These are phyloP conservation scores for Champsocephalus gunnari DNA, from an alignment of 2,797 vertebrate species.

Conservation along the genomic window DNA sequence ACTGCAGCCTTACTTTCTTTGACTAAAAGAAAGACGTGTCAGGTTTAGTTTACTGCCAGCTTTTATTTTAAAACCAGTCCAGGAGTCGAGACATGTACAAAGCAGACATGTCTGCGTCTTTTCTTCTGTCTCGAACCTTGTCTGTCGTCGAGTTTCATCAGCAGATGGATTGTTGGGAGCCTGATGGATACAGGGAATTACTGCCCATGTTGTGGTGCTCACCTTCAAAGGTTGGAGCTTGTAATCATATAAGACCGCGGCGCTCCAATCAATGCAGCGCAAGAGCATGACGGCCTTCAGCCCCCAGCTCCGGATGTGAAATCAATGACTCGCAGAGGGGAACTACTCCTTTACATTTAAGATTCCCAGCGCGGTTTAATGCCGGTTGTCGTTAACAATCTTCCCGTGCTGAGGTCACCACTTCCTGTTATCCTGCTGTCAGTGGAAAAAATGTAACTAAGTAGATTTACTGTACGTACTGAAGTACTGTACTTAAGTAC, in stretches of 20 bases:
- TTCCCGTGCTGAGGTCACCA: not conserved
- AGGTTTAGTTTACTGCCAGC: conserved; percentile 32
- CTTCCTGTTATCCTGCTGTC: not conserved
- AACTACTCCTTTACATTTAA: conserved; percentile 32
- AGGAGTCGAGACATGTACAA: conserved; percentile 31
- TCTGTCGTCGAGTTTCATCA: conserved; percentile 43
- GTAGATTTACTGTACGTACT: too few relatives aligned
- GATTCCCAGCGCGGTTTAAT: conserved; percentile 22
- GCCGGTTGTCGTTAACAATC: conserved; percentile 7
- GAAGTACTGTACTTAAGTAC: too few relatives aligned
- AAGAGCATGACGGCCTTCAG: conserved; percentile 41
- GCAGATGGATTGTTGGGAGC: conserved; percentile 26
- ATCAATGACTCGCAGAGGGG: conserved; percentile 38
- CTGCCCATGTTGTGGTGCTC: conserved; percentile 27
- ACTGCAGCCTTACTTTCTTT: conserved; percentile 1
- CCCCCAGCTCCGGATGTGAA: conserved; percentile 26
- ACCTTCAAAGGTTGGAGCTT: conserved; percentile 31
- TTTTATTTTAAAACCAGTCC: conserved; percentile 42
- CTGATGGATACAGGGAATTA: conserved; percentile 25
- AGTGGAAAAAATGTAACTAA: too few relatives aligned
- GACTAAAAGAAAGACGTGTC: not conserved
- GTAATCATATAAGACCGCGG: conserved; percentile 36
- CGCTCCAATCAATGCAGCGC: conserved; percentile 29
- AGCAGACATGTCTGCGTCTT: conserved; percentile 15
- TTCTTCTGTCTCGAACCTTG: not conserved